These are phyloP conservation scores for Melieria omissa DNA, from an alignment of 2,888 invertebrate species.

Conservation along the genomic window DNA sequence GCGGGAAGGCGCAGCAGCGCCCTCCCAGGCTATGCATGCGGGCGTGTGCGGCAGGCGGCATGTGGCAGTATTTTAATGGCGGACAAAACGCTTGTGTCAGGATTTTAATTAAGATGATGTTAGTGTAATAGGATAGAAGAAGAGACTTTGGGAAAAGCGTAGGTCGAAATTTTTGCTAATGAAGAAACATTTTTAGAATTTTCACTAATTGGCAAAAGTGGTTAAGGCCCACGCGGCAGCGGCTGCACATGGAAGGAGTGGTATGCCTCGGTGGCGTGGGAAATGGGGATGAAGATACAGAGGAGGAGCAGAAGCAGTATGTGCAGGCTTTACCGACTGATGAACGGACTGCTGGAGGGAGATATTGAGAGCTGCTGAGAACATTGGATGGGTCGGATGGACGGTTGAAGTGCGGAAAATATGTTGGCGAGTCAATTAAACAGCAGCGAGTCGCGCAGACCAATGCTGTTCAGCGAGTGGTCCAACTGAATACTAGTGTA, in stretches of 20 bases:
- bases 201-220: slow-evolving; percentile 61
- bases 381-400: neutral
- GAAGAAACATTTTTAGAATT: slow-evolving; percentile 57
- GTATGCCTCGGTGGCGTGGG: neutral
- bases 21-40: slow-evolving; percentile 8
- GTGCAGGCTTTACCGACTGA: neutral
- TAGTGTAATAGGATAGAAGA: slow-evolving; percentile 64
- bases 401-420: neutral
- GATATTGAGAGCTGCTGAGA: no score
- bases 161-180: slow-evolving; percentile 64
- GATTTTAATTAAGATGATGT: slow-evolving; percentile 66
- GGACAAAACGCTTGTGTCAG: slow-evolving; percentile 54
- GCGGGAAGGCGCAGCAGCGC: slow-evolving; percentile 2
- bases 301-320: neutral
- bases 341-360: no score
- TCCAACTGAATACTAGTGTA: no score
- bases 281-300: slow-evolving; percentile 33
- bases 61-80: slow-evolving; percentile 37
- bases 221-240: slow-evolving; percentile 26
- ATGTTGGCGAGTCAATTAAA: slow-evolving; percentile 26
- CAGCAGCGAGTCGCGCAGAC: neutral
- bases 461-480: no score
- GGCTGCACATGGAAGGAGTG: no score
- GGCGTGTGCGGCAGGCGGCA: neutral
- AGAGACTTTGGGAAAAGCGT: slow-evolving; percentile 60